These are phyloP conservation scores for Hydractinia symbiolongicarpus DNA, from an alignment of 30 jellyfish, hydroid and myxozoan species.

Conservation along the genomic window DNA sequence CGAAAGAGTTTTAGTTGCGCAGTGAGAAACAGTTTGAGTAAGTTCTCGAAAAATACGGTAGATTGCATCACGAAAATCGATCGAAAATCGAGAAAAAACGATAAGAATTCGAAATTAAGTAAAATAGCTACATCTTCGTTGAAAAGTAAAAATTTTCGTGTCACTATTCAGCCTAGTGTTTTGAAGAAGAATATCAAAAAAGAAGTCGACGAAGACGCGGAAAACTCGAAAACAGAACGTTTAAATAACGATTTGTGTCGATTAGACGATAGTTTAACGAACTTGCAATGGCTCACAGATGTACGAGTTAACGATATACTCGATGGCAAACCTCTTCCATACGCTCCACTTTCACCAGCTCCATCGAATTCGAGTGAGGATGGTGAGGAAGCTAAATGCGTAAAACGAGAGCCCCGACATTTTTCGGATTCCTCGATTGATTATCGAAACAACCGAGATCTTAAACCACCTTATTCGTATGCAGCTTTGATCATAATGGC, in stretches of 20 bases:
- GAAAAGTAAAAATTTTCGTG: background rate
- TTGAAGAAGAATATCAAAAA: background rate
- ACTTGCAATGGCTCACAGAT: slow-evolving; percentile 90
- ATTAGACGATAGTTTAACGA: slow-evolving; percentile 90
- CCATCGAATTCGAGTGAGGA: slow-evolving; percentile 93
- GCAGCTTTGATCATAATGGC: slow-evolving; percentile 98
- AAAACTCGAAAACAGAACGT: slow-evolving; percentile 27
- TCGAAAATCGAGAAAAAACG: background rate
- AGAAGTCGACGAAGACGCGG: background rate
- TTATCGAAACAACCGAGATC: slow-evolving; percentile 78
- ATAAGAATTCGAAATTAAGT: background rate
- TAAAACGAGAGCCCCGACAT: background rate
- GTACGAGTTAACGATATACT: slow-evolving; percentile 63
- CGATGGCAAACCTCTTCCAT: slow-evolving; percentile 52
- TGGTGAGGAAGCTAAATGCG: slow-evolving; percentile 8
- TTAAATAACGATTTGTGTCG: slow-evolving; percentile 22
- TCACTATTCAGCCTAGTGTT: background rate
- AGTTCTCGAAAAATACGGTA: background rate
- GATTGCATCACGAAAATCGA: background rate
- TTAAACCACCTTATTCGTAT: slow-evolving; percentile 98
- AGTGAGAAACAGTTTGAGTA: slow-evolving; percentile 10
- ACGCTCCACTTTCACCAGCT: slow-evolving; percentile 94
- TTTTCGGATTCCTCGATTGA: slow-evolving; percentile 33
- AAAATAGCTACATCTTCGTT: background rate
- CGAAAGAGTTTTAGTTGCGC: slow-evolving; percentile 10